Base-by-base conservation (phyloP, 1,140 invertebrate species). In the Drosophila teissieri region DNA sequence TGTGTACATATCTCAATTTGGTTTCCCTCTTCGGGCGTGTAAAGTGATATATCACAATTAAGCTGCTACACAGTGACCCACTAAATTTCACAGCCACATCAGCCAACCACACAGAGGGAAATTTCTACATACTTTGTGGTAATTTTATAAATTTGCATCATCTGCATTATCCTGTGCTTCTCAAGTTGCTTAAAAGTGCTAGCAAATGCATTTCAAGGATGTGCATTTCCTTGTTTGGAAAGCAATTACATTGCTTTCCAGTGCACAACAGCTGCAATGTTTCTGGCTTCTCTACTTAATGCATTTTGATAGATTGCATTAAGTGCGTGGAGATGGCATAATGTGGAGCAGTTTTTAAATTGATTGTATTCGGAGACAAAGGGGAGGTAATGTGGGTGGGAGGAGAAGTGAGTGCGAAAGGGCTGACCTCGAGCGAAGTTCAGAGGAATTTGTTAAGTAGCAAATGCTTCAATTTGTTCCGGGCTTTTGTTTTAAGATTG, bases 231-330 rank as follows among this genome's bases (percentile, higher is more conserved):
- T 31, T 10, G 2, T 10, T 31, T 31, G 31, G 10, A 10, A 31
- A 31, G n/a, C n/a, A 31, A 31, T 31, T 31, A 2, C 31, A 10
- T 2, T 31, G 27, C 27, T 7, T 15, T 4, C 0, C 11, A 31
- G 24, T 58, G 22, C 15, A 63, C 34, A 36, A 45, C 45, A 72
- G 61, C 70, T 75, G 58, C 22, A 64, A 55, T 62, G 53, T 37
- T 62, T 55, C 37, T 54, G 24, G 11, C 36, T 14, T 14, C 52
- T 57, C 67, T 61, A 74, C 83, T 78, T 85, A 85, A 85, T 85
- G 78, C 82, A 85, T 80, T 85, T 81, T 85, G 82, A 85, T 85
- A 85, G 82, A 85, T 85, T 86, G 78, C 78, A 86, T 86, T 81
- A 81, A 84, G 63, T 65, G 73, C 36, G 17, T 39, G 36, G 44